Percentiles rank a stretch among this genome's conserved stretches.
Evolutionary conservation across 2,113 vertebrate genomes (phyloP).

Genomic region (Vidua chalybeata): DNA sequence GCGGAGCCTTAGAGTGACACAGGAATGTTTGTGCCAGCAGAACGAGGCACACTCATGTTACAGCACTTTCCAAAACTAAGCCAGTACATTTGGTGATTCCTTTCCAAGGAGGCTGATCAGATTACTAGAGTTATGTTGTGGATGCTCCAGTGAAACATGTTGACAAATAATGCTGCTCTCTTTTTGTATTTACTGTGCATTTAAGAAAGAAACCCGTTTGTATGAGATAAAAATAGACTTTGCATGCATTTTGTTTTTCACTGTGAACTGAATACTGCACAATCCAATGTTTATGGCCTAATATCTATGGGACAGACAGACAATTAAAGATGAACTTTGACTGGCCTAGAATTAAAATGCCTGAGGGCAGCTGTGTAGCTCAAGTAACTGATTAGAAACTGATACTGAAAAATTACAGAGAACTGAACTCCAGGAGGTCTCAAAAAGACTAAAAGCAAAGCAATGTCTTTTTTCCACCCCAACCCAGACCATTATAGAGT

Average conservation of each 20-base stretch:
- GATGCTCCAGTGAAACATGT: background rate
- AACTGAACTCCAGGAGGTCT: background rate
- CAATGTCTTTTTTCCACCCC: background rate
- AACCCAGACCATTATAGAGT: background rate
- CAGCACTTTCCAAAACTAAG: constrained; percentile 56
- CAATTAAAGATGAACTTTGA: background rate
- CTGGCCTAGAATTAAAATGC: constrained; percentile 20
- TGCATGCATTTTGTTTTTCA: background rate
- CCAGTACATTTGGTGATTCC: constrained; percentile 39
- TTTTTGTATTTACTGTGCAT: background rate
- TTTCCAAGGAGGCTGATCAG: constrained; percentile 40
- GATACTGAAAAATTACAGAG: constrained; percentile 19
- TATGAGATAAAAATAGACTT: background rate
- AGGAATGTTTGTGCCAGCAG: constrained; percentile 56
- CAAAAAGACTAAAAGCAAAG: background rate
- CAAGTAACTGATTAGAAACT: constrained; percentile 39
- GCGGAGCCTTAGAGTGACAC: background rate
- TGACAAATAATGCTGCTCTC: background rate
- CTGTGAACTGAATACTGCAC: background rate
- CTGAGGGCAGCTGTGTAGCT: constrained; percentile 26
- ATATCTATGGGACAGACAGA: background rate
- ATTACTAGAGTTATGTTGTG: constrained; percentile 4
- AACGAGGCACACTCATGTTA: constrained; percentile 39
- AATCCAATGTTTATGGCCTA: background rate
- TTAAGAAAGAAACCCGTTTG: background rate